Base-by-base conservation (phyloP, 35 echinoderm and acorn worm genomes). In the Stichopus chloronotus region DNA sequence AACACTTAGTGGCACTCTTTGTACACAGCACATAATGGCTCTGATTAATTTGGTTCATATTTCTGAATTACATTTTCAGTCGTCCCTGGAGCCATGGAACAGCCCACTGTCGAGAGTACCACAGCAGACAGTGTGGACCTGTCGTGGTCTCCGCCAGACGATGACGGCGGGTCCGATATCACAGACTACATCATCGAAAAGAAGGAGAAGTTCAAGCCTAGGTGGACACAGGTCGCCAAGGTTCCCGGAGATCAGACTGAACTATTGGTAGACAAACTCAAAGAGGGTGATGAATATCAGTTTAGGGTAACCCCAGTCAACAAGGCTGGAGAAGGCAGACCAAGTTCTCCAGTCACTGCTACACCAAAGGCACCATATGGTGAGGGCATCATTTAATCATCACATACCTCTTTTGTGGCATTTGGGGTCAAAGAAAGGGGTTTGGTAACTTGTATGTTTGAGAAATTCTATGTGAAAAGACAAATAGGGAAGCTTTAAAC, bases 131-230 rank as follows among this genome's bases (percentile, higher is more conserved):
- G 95, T 6, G 78, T 93, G 8, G 92, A 91, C 60, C 56, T 99
- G 16, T 86, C 81, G 5, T 99, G 97, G 97, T 83, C 92, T 58
- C 78, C 93, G 43, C 97, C 97, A 30, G 78, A 93, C 43, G 91
- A 93, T 83, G 97, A 99, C 94, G 97, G 97, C 72, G 97, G 97
- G 52, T 93, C 93, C 57, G 86, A 94, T 63, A 93, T 96, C 86
- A 94, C 93, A 43, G 85, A 92, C 21, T 98, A 98, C 91, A 83
- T 96, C 59, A 55, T 99, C 57, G 97, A 99, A 78, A 99, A 96
- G 89, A 93, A 83, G 55, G 94, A 98, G 65, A 78, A 88, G 5
- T 94, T 93, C 72, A 91, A 91, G 25, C 84, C 78, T 25, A 87
- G 94, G 22, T 98, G 97, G 97, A 93, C 81, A 55, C 54, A 88